Evolutionary conservation across 2,888 invertebrate genomes (phyloP).

Genomic region (Callosobruchus maculatus): DNA sequence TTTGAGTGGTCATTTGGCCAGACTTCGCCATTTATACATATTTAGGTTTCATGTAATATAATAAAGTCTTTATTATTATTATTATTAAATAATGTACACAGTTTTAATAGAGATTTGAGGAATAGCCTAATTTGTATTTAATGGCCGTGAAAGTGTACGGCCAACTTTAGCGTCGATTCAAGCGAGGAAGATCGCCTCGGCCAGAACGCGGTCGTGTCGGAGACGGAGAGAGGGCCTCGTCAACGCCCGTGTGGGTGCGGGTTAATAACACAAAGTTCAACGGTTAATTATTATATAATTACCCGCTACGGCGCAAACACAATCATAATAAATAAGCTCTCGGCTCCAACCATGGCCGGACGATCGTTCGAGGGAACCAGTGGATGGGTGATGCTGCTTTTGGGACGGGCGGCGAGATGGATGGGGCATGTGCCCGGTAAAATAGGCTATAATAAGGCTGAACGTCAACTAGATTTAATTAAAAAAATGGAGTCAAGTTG

Average conservation of each 20-base stretch:
- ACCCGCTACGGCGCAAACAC: neutral
- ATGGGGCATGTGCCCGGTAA: too few relatives aligned
- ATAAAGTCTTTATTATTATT: too few relatives aligned
- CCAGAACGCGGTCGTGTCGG: neutral
- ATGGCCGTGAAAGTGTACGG: neutral
- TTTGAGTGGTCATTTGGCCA: too few relatives aligned
- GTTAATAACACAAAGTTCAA: conserved; percentile 19
- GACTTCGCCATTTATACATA: too few relatives aligned
- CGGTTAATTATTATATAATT: conserved; percentile 19
- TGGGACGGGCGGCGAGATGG: too few relatives aligned
- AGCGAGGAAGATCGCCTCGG: neutral
- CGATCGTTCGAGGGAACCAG: neutral
- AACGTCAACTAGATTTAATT: too few relatives aligned
- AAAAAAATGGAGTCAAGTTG: too few relatives aligned
- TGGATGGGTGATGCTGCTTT: neutral
- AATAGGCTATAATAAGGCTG: too few relatives aligned
- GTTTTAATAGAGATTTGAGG: too few relatives aligned
- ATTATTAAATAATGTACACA: too few relatives aligned
- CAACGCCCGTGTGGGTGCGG: conserved; percentile 14
- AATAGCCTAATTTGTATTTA: too few relatives aligned
- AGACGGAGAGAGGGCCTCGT: neutral
- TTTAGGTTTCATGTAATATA: too few relatives aligned
- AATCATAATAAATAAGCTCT: neutral
- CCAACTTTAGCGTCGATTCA: neutral
- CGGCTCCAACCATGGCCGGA: neutral